A percentile compares a stretch with the other conserved stretches of the same genome.
These are phyloP conservation scores for Pseudanteris insignis DNA, from an alignment of 2,888 invertebrate species.

Conservation along the genomic window DNA sequence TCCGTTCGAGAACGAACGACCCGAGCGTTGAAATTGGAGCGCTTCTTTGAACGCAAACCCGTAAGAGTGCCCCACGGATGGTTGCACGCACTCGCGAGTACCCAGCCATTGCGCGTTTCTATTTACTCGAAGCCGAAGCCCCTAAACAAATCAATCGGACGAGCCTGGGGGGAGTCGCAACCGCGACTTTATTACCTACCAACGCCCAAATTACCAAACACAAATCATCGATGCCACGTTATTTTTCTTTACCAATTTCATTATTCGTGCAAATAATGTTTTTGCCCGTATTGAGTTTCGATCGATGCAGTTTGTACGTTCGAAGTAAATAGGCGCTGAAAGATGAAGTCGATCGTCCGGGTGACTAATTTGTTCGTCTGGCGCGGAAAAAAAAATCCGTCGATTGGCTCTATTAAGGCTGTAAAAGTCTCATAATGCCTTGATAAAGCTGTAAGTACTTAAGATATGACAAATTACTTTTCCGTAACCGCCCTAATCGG, in stretches of 20 bases:
- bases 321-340: conserved; percentile 12
- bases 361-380: too few relatives aligned
- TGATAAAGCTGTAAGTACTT: too few relatives aligned
- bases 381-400: too few relatives aligned
- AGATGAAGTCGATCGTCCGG: conserved; percentile 2
- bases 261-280: conserved; percentile 32
- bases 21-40: conserved; percentile 44
- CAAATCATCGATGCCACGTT: conserved; percentile 36
- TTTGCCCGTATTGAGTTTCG: not conserved
- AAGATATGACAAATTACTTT: too few relatives aligned
- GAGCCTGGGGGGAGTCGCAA: conserved; percentile 26
- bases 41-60: conserved; percentile 45
- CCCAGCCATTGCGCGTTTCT: conserved; percentile 41
- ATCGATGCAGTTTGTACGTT: conserved; percentile 10
- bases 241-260: conserved; percentile 38
- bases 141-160: conserved; percentile 50
- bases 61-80: conserved; percentile 43
- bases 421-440: too few relatives aligned
- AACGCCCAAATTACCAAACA: conserved; percentile 33
- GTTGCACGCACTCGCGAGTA: conserved; percentile 46
- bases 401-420: too few relatives aligned
- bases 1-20: conserved; percentile 36
- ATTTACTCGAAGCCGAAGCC: conserved; percentile 45
- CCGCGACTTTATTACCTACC: not conserved
- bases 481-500: too few relatives aligned